These are phyloP conservation scores for Marronus borbonicus DNA, from an alignment of 2,888 invertebrate genomes.

Conservation along the genomic window DNA sequence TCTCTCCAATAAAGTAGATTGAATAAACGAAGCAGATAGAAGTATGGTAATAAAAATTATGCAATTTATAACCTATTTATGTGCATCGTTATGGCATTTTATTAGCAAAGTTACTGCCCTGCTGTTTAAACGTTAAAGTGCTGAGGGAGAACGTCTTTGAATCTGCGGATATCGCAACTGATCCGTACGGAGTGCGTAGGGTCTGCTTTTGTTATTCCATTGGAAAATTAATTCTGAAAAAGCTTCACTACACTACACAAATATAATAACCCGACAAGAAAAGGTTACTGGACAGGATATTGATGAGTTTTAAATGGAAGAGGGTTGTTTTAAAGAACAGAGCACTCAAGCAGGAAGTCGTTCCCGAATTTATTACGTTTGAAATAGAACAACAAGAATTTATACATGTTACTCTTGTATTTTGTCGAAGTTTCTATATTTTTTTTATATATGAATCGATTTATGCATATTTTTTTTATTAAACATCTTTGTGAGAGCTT, in stretches of 20 bases:
- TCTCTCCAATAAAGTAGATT: constrained; percentile 22
- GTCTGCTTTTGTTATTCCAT: constrained; percentile 25
- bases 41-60: background rate
- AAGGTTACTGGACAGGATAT: constrained; percentile 1
- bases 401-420: too few species aligned
- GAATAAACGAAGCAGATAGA: constrained; percentile 18
- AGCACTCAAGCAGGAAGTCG: too few species aligned
- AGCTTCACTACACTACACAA: constrained; percentile 17
- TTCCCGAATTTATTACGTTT: too few species aligned
- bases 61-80: constrained; percentile 30
- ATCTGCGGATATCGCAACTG: background rate
- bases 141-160: background rate
- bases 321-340: too few species aligned
- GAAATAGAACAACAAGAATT: too few species aligned
- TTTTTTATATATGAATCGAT: too few species aligned
- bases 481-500: too few species aligned
- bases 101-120: constrained; percentile 31
- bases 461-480: too few species aligned
- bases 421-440: too few species aligned
- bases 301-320: constrained; percentile 6
- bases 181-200: constrained; percentile 1
- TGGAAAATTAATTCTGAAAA: constrained; percentile 15
- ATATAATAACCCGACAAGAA: background rate
- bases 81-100: constrained; percentile 23
- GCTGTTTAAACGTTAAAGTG: constrained; percentile 9